Base-by-base conservation (phyloP, 2,797 vertebrate species). In the Takifugu ocellatus region DNA sequence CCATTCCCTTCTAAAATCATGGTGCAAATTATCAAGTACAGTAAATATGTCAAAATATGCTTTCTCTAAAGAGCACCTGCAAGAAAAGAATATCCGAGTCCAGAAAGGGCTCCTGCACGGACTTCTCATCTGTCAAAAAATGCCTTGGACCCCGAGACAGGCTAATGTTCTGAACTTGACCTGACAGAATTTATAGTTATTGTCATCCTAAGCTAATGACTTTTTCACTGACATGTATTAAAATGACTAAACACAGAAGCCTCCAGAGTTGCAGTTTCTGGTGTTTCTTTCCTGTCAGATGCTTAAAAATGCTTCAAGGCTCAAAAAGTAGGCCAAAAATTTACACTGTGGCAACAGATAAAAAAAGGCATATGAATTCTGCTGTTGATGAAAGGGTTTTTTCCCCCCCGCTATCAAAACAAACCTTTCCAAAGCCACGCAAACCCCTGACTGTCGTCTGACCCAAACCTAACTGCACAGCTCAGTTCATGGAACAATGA, bases 21-120 rank as follows among this genome's bases (percentile, higher is more conserved):
- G 5, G 25, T 44, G 57, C 78, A 49, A 81, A 80, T 66, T 78
- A 79, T 84, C 76, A 74, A 83, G 68, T 49, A 82, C 15, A 17
- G 16, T 17, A 11, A 36, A 36, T 36, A 10, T 36, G 29, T 31
- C 26, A 33, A 33, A 33, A 33, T 6, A 33, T 6, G 8, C 31
- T 27, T 27, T 27, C 21, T 21, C 21, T 21, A 21, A 21, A 21
- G 21, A 21, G 21, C 21, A 21, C 21, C 21, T 21, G 21, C 21
- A 21, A 21, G 21, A 21, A 21, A 21, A 21, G 21, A 21, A 21
- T 21, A 21, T 21, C 21, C 21, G 21, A 21, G 21, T 21, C 21
- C 21, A 21, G 21, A 21, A 21, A 21, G 21, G 21, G 21, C 21
- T 21, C 21, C 21, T 21, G 21, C 21, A 21, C 21, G 21, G 21